Evolutionary conservation across 1,140 invertebrate species (phyloP).

Genomic region (Caenorhabditis tropicalis): DNA sequence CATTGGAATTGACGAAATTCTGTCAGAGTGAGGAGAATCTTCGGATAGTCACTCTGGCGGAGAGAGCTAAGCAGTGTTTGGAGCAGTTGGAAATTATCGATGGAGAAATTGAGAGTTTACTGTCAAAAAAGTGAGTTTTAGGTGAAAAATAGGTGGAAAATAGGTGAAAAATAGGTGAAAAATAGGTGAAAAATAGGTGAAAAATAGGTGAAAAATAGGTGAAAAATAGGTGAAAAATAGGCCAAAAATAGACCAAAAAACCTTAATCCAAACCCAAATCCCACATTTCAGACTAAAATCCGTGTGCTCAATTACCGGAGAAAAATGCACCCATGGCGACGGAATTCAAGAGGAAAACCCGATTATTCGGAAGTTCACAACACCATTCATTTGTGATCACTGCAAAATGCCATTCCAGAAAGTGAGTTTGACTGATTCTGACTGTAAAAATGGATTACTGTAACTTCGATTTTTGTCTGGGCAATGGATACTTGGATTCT

Average conservation of each 20-base stretch:
- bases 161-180: too few relatives aligned
- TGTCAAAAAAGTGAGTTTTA: not conserved
- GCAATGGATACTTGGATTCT: too few relatives aligned
- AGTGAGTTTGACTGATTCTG: too few relatives aligned
- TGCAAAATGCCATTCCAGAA: conserved; percentile 26
- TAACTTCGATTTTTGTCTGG: too few relatives aligned
- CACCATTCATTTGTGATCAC: not conserved
- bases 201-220: too few relatives aligned
- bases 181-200: too few relatives aligned
- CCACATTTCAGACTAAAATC: not conserved
- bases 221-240: too few relatives aligned
- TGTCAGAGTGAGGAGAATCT: not conserved
- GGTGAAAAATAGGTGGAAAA: too few relatives aligned
- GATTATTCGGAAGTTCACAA: not conserved
- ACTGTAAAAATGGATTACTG: too few relatives aligned
- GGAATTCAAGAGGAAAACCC: not conserved
- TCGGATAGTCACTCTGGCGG: not conserved
- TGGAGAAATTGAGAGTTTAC: not conserved
- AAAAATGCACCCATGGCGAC: not conserved
- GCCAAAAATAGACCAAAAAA: too few relatives aligned
- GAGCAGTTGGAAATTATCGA: not conserved
- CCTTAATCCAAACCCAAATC: too few relatives aligned
- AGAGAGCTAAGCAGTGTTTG: not conserved
- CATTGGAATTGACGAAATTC: not conserved
- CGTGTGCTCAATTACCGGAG: not conserved